Evolutionary conservation across 2,113 vertebrate genomes (phyloP).

Genomic region (Tenrec ecaudatus): DNA sequence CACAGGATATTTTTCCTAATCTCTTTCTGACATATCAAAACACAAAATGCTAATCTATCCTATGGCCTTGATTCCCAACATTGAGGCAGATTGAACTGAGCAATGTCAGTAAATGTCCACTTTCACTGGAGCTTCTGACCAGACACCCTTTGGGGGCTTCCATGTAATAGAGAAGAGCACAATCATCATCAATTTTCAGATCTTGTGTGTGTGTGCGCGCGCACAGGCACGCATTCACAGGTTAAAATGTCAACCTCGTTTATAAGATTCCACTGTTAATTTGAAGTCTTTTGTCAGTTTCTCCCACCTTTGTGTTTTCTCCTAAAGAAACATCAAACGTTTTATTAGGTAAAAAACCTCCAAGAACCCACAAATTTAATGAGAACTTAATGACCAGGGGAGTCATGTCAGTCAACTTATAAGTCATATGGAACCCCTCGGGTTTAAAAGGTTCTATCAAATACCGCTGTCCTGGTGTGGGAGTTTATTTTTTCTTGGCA

Average conservation of each 20-base stretch:
- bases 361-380: slow-evolving; percentile 64
- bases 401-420: slow-evolving; percentile 56
- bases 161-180: not conserved
- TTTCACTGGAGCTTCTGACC: not conserved
- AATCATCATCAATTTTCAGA: slow-evolving; percentile 30
- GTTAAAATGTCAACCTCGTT: slow-evolving; percentile 37
- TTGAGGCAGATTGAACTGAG: not conserved
- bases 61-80: slow-evolving; percentile 2
- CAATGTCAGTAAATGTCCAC: not conserved
- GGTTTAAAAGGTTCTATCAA: slow-evolving; percentile 69
- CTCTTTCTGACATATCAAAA: slow-evolving; percentile 40
- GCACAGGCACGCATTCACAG: not conserved
- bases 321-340: slow-evolving; percentile 8
- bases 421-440: slow-evolving; percentile 42
- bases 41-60: slow-evolving; percentile 40
- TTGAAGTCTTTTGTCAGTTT: slow-evolving; percentile 57
- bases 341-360: slow-evolving; percentile 58
- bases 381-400: slow-evolving; percentile 61
- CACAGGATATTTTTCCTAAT: not conserved
- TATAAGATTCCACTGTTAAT: not conserved
- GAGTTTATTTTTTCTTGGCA: slow-evolving; percentile 77
- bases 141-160: not conserved
- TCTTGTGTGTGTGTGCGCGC: not conserved
- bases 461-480: slow-evolving; percentile 58
- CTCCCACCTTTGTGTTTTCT: slow-evolving; percentile 24